Conservation (phyloP, 2,797 vertebrate genomes). For the Pseudocheirus occidentalis region DNA sequence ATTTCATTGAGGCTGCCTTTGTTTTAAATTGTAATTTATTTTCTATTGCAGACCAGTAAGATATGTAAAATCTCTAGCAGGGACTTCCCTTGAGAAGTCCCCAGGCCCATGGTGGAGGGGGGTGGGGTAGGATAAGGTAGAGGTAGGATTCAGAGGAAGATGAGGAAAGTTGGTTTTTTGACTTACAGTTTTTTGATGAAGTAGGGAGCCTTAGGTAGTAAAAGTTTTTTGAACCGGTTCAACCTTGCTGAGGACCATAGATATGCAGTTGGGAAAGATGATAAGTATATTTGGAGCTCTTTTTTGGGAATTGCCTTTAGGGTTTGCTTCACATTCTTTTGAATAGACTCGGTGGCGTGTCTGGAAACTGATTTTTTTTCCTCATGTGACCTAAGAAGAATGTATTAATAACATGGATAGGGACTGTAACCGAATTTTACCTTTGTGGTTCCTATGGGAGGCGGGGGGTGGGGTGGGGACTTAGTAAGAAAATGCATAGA, state of each 20-base stretch:
- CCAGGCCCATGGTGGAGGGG: not conserved
- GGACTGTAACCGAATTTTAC: not conserved
- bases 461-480: fast-evolving
- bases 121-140: not conserved
- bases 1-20: not conserved
- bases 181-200: not conserved
- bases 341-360: not conserved
- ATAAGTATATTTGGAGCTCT: not conserved
- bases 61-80: not conserved
- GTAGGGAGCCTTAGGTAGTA: not conserved
- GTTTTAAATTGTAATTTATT: not conserved
- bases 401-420: not conserved
- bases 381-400: not conserved
- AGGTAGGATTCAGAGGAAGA: not conserved
- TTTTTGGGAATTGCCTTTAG: not conserved
- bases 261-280: not conserved
- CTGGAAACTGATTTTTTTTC: not conserved
- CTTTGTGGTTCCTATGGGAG: not conserved
- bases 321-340: not conserved
- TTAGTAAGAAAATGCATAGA: not conserved
- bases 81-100: not conserved
- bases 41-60: not conserved
- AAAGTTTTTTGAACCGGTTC: not conserved
- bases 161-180: not conserved
- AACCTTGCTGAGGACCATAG: not conserved